Conservation (phyloP, 2,888 invertebrate species). For the Embidobia sp. region DNA sequence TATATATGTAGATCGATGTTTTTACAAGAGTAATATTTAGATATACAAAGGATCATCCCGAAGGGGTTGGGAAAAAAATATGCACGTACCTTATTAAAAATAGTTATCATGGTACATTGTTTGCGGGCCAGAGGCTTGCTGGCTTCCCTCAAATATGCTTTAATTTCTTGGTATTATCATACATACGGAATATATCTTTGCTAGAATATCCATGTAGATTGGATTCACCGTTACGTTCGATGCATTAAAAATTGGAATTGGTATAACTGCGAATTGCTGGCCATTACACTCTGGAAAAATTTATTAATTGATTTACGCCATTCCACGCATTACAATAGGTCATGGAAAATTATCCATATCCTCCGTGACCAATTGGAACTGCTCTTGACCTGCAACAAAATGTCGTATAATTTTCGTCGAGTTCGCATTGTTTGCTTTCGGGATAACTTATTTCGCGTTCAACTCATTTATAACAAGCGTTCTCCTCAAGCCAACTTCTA, state of each 20-base stretch:
- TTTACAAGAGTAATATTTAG: constrained; percentile 50
- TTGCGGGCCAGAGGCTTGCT: constrained; percentile 35
- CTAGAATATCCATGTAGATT: constrained; percentile 53
- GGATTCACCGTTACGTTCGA: constrained; percentile 57
- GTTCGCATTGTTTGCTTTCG: too few relatives aligned
- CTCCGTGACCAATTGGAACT: constrained; percentile 85
- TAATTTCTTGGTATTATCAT: constrained; percentile 34
- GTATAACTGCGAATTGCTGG: constrained; percentile 32
- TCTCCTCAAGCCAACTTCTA: too few relatives aligned
- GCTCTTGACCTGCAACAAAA: constrained; percentile 85
- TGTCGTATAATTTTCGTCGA: not conserved
- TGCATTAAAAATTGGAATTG: constrained; percentile 49
- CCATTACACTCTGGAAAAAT: constrained; percentile 39
- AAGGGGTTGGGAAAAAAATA: constrained; percentile 32
- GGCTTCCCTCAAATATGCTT: constrained; percentile 40
- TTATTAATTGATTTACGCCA: constrained; percentile 66
- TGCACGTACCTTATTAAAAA: constrained; percentile 54
- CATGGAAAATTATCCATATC: constrained; percentile 85
- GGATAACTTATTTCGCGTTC: too few relatives aligned
- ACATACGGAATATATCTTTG: constrained; percentile 46
- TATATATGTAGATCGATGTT: constrained; percentile 50
- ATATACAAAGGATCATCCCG: constrained; percentile 51
- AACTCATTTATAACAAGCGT: too few relatives aligned
- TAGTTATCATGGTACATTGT: constrained; percentile 47
- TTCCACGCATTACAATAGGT: constrained; percentile 73